Evolutionary conservation across 2,888 invertebrate genomes (phyloP), one percentile per base, ranked within the genome.

Genomic region (Vannuccia rotundouncinata): DNA sequence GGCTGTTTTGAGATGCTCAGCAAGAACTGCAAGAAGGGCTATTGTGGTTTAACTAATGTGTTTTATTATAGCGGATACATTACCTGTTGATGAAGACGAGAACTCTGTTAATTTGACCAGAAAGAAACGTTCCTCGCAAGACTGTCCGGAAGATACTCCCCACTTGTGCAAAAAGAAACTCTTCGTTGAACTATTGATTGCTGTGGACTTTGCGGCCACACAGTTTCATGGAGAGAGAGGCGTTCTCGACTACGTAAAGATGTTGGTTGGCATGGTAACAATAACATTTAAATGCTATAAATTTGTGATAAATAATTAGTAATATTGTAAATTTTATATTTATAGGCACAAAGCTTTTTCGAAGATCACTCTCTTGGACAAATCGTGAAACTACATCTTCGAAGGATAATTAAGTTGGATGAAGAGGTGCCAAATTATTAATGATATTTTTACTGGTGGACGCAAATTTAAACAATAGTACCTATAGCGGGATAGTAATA

Each of bases 341-440:
- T 45, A 45, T 45, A 66, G 66, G 66, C 66, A 5, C 66, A 66
- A 66, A 66, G 22, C 22, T 66, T 66, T 66, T 66, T 22, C 66
- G 66, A 66, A 5, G 66, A 66, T 27, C 10, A 66, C 5, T 66
- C 66, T n/a, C 25, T 66, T 17, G 66, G 66, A 22, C 66, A 66
- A 22, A 66, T 66, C 22, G 25, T 66, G 2, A 5, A 22, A 22
- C 22, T 66, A 2, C 5, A 66, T 66, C 66, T 66, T 5, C 66
- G 66, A 22, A 5, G 66, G 25, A 66, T 66, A 13, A 66, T 66
- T 22, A 66, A 66, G 25, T 22, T 66, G 25, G 66, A 66, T 22
- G 17, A 66, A 66, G 22, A 66, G 5, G 66, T 66, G n/a, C n/a
- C n/a, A n/a, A n/a, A n/a, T n/a, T n/a, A n/a, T n/a, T n/a, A n/a